phyloP scores from a whole-genome alignment of 2,888 invertebrate genomes.

The Calephelis perditalis region DNA sequence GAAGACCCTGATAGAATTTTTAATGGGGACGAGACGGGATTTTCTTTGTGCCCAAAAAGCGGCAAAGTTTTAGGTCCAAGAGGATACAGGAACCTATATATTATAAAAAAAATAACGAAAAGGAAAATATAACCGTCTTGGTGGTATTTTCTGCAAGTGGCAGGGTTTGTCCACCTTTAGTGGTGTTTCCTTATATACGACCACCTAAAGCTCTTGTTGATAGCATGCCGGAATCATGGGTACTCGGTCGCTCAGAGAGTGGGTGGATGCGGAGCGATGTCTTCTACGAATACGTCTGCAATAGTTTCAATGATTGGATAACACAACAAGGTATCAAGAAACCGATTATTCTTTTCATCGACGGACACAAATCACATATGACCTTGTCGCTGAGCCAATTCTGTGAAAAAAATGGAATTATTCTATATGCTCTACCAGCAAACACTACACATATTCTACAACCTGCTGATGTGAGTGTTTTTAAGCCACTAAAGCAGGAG shows the following conservation, averaged over 20 bases:
- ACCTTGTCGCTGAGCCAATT: conserved; percentile 27
- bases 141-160: conserved; percentile 28
- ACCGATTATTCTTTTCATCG: conserved; percentile 32
- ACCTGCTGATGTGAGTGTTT: conserved; percentile 33
- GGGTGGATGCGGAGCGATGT: conserved; percentile 32
- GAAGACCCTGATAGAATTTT: conserved; percentile 2
- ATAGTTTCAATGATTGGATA: conserved; percentile 17
- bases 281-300: conserved; percentile 36
- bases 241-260: conserved; percentile 29
- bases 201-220: conserved; percentile 22
- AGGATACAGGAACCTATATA: conserved; percentile 33
- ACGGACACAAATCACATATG: conserved; percentile 36
- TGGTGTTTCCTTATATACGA: conserved; percentile 1
- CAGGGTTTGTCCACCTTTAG: conserved; percentile 10
- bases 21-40: conserved; percentile 17
- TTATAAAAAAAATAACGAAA: conserved; percentile 33
- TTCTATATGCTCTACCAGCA: conserved; percentile 34
- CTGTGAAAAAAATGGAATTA: conserved; percentile 29
- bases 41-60: conserved; percentile 34
- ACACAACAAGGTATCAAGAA: conserved; percentile 26
- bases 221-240: conserved; percentile 32
- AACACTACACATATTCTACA: conserved; percentile 36
- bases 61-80: conserved; percentile 37
- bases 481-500: conserved; percentile 1
- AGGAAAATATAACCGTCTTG: conserved; percentile 33